phyloP scores from a whole-genome alignment of 2,797 vertebrate genomes.

The Syngnathus rostellatus region DNA sequence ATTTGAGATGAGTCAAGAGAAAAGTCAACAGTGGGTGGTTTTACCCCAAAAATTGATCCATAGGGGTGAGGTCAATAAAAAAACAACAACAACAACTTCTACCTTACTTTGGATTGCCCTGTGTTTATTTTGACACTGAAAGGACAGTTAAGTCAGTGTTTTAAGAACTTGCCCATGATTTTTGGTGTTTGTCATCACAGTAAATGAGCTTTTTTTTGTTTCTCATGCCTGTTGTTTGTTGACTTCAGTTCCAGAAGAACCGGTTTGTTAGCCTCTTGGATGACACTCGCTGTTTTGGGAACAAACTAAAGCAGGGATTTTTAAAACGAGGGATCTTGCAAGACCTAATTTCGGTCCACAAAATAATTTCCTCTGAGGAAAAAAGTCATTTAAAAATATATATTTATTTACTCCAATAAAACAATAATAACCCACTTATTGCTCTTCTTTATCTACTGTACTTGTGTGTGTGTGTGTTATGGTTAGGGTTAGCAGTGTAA shows the following conservation, averaged over 20 bases:
- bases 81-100: neutral
- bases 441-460: no score
- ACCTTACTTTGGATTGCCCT: neutral
- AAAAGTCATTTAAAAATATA: neutral
- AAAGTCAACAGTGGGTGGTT: neutral
- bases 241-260: neutral
- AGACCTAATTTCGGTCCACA: neutral
- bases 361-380: neutral
- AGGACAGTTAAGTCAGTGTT: neutral
- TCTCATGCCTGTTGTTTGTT: neutral
- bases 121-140: no score
- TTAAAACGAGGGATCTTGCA: neutral
- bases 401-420: no score
- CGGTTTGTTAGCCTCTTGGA: neutral
- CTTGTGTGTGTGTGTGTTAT: no score
- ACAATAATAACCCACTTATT: no score
- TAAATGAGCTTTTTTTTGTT: neutral
- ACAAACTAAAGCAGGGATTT: neutral
- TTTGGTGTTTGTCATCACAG: neutral
- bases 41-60: no score
- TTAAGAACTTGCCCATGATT: no score
- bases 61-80: neutral
- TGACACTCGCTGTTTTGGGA: neutral
- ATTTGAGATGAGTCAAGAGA: constrained; percentile 33
- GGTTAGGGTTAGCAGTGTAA: no score